These are phyloP conservation scores for Chrysemys picta DNA, from an alignment of 2,113 vertebrate genomes.

Conservation along the genomic window DNA sequence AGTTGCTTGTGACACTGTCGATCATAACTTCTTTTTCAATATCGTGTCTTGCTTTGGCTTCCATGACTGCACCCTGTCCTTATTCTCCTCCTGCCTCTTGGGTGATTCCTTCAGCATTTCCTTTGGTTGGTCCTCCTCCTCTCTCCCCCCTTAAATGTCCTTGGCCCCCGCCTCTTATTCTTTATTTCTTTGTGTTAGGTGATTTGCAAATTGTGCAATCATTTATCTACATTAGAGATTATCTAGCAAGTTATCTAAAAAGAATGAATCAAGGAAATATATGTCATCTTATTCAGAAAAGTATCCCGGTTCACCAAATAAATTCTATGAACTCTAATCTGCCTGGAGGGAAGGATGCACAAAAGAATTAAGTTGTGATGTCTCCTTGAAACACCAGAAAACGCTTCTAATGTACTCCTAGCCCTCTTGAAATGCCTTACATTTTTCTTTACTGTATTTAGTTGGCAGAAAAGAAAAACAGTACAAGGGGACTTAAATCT, in stretches of 20 bases:
- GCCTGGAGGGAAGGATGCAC: neutral
- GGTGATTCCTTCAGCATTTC: neutral
- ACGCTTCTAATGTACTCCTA: neutral
- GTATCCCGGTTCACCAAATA: neutral
- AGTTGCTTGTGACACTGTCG: neutral
- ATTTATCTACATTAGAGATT: neutral
- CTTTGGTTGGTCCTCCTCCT: neutral
- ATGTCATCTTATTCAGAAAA: slow-evolving; percentile 9
- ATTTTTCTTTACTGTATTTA: neutral
- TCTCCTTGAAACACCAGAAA: accelerated
- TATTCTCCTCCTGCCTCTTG: neutral
- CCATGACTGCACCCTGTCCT: neutral
- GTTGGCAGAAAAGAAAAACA: neutral
- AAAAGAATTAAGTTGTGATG: neutral
- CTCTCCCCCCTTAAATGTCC: neutral
- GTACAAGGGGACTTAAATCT: neutral
- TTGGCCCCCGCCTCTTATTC: neutral
- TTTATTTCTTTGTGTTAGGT: neutral
- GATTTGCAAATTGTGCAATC: neutral
- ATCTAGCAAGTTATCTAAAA: neutral
- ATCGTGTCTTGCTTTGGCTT: neutral
- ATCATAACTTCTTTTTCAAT: neutral
- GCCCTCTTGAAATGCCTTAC: neutral
- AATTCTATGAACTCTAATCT: neutral
- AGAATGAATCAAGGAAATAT: neutral